Evolutionary conservation across 2,113 vertebrate genomes (phyloP).

Genomic region (Rana temporaria): DNA sequence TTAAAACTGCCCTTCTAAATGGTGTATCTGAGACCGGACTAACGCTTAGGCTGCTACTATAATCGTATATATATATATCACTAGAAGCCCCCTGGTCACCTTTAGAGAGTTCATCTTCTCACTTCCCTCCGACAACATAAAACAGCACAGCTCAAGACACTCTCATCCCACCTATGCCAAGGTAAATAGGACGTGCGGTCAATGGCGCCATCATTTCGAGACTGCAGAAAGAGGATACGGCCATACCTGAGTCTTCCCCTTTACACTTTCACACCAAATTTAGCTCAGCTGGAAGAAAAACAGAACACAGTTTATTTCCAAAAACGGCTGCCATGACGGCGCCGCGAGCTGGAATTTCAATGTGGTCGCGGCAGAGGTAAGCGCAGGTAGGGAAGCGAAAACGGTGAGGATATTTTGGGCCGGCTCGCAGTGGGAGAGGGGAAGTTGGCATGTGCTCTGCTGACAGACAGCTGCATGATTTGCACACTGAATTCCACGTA

Average conservation of each 20-base stretch:
- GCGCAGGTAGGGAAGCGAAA: slow-evolving; percentile 53
- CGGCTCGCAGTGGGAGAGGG: neutral
- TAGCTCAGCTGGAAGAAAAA: slow-evolving; percentile 2
- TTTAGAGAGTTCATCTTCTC: too few species aligned
- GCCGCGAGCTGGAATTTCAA: slow-evolving; percentile 14
- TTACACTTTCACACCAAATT: slow-evolving; percentile 43
- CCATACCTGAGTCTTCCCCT: slow-evolving; percentile 5
- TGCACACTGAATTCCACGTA: slow-evolving; percentile 32
- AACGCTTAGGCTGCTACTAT: too few species aligned
- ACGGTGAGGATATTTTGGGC: slow-evolving; percentile 17
- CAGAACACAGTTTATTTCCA: neutral
- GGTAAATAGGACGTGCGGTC: slow-evolving; percentile 35
- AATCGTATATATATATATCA: too few species aligned
- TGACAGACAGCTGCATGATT: neutral
- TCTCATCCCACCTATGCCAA: neutral
- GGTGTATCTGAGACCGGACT: too few species aligned
- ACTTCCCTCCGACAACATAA: too few species aligned
- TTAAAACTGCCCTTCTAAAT: too few species aligned
- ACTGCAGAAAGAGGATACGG: slow-evolving; percentile 57
- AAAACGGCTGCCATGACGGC: slow-evolving; percentile 1
- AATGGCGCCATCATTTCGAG: slow-evolving; percentile 52
- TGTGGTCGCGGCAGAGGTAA: slow-evolving; percentile 56
- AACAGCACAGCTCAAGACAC: too few species aligned
- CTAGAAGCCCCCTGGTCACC: too few species aligned
- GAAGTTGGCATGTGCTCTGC: slow-evolving; percentile 42